phyloP scores from a whole-genome alignment of 2,797 vertebrate genomes.

The Schizopygopsis malacanthus region DNA sequence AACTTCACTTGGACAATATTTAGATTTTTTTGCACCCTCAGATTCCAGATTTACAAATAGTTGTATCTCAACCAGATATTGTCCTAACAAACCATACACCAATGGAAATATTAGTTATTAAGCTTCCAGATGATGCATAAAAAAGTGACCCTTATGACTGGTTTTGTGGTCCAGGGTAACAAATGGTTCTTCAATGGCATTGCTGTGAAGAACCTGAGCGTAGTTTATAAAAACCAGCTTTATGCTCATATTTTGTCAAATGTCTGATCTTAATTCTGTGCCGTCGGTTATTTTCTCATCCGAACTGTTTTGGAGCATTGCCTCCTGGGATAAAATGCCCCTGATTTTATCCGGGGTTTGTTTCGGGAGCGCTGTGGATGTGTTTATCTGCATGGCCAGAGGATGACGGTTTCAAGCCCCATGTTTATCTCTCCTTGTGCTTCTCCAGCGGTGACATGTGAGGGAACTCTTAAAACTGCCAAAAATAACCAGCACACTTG shows the following conservation, averaged over 20 bases:
- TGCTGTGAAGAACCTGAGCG: too few species aligned
- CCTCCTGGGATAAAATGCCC: constrained; percentile 18
- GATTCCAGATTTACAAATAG: too few species aligned
- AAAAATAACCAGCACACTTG: constrained; percentile 69
- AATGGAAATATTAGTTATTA: too few species aligned
- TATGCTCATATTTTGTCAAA: not conserved
- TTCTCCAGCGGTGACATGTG: constrained; percentile 52
- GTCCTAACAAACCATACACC: too few species aligned
- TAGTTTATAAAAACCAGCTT: not conserved
- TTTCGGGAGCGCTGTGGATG: constrained; percentile 7
- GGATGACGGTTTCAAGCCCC: constrained; percentile 38
- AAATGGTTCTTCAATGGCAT: too few species aligned
- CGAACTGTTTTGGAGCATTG: not conserved
- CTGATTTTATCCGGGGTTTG: constrained; percentile 31
- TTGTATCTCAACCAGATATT: too few species aligned
- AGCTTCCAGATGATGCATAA: too few species aligned
- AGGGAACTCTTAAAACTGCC: constrained; percentile 62
- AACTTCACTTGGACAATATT: too few species aligned
- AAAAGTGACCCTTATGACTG: too few species aligned
- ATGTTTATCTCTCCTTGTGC: constrained; percentile 46
- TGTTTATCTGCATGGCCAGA: constrained; percentile 19
- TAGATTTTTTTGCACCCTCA: too few species aligned
- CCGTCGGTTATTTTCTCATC: not conserved
- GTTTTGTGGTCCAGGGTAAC: too few species aligned
- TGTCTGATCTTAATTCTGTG: not conserved